These are phyloP conservation scores for Matsumurasca onukii DNA, from an alignment of 1,140 invertebrate species.

Conservation along the genomic window DNA sequence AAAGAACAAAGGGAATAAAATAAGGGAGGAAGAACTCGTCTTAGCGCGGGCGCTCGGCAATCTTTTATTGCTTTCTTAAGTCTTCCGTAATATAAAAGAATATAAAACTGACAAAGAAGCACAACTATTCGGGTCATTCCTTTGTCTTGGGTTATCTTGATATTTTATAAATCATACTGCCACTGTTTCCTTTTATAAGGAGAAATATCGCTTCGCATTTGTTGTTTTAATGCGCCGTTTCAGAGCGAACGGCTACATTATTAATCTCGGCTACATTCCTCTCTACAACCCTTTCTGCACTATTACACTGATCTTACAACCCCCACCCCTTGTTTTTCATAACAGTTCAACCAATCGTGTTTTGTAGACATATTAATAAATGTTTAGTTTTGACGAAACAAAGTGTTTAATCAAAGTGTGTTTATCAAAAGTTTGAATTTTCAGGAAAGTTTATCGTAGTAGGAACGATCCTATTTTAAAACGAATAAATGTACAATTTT, in stretches of 20 bases:
- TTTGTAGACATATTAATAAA: too few relatives aligned
- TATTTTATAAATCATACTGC: slow-evolving; percentile 27
- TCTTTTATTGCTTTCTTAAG: slow-evolving; percentile 39
- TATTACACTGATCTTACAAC: slow-evolving; percentile 18
- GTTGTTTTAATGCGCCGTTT: slow-evolving; percentile 24
- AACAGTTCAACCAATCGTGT: too few relatives aligned
- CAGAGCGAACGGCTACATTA: slow-evolving; percentile 24
- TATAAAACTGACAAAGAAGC: slow-evolving; percentile 33
- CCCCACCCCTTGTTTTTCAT: neutral
- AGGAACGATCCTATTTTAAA: too few relatives aligned
- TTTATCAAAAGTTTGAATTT: too few relatives aligned
- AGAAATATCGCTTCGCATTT: slow-evolving; percentile 23
- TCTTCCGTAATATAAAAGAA: slow-evolving; percentile 34
- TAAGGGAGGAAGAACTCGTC: slow-evolving; percentile 23
- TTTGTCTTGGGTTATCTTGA: slow-evolving; percentile 25
- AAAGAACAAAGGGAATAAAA: slow-evolving; percentile 42
- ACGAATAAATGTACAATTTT: too few relatives aligned
- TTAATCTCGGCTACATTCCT: slow-evolving; percentile 22
- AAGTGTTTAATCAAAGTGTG: too few relatives aligned
- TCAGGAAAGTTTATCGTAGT: too few relatives aligned
- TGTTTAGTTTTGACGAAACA: too few relatives aligned
- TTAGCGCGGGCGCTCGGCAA: slow-evolving; percentile 9
- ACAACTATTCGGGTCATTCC: slow-evolving; percentile 28
- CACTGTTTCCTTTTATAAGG: slow-evolving; percentile 22
- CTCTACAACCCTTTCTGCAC: neutral